Evolutionary conservation across 1,140 invertebrate genomes (phyloP).

Genomic region (Brachionus paranguensis): DNA sequence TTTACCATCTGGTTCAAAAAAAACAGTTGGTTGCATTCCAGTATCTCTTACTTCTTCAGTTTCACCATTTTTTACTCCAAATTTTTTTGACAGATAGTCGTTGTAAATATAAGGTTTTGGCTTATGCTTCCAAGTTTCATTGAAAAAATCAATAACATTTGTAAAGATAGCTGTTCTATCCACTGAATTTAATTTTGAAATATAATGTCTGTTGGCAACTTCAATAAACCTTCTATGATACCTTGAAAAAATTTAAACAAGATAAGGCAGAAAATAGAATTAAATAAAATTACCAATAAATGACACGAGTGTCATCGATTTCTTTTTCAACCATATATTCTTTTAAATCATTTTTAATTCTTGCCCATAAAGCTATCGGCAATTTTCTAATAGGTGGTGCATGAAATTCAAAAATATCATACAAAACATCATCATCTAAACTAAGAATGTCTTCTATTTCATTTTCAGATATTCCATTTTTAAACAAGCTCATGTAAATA

Average conservation of each 20-base stretch:
- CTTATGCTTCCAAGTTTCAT: constrained; percentile 36
- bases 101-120: constrained; percentile 25
- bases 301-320: constrained; percentile 54
- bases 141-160: constrained; percentile 37
- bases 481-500: constrained; percentile 62
- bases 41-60: neutral
- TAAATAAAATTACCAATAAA: constrained; percentile 13
- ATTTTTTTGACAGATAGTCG: constrained; percentile 4
- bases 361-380: constrained; percentile 62
- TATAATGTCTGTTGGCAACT: neutral
- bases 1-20: neutral
- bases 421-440: constrained; percentile 49
- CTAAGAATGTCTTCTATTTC: constrained; percentile 51
- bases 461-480: constrained; percentile 47
- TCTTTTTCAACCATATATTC: constrained; percentile 64
- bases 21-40: neutral
- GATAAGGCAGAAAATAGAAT: too few species aligned
- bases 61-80: neutral
- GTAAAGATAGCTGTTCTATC: neutral
- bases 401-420: constrained; percentile 45
- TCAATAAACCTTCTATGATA: constrained; percentile 41
- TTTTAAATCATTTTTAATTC: constrained; percentile 62
- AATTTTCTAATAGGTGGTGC: constrained; percentile 45
- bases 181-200: neutral
- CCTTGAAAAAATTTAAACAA: neutral